Conservation (phyloP, 1,140 invertebrate genomes). For the Pararge aegeria region DNA sequence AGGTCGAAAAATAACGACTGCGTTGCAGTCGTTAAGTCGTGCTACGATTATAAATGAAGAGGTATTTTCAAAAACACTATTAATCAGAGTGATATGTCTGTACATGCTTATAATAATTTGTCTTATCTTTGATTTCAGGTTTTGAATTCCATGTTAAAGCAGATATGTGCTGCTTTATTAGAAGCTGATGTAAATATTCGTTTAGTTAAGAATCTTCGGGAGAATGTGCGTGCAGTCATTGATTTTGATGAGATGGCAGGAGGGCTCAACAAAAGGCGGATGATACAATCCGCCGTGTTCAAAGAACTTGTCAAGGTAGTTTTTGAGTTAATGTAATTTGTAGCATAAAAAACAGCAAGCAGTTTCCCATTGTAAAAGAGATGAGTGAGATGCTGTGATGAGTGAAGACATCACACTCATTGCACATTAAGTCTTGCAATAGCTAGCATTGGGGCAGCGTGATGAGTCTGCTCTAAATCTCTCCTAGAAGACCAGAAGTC, state of each 20-base stretch:
- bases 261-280: constrained; percentile 97
- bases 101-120: not conserved
- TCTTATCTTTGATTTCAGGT: constrained; percentile 83
- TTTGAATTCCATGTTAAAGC: constrained; percentile 99
- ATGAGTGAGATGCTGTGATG: too few relatives aligned
- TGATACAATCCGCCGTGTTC: constrained; percentile 99
- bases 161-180: constrained; percentile 97
- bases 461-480: too few relatives aligned
- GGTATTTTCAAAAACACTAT: constrained; percentile 76
- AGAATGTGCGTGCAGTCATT: constrained; percentile 99
- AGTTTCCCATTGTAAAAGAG: too few relatives aligned
- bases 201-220: constrained; percentile 96
- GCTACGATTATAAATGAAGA: constrained; percentile 99
- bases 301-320: constrained; percentile 97
- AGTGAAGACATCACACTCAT: too few relatives aligned
- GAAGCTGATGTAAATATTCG: constrained; percentile 99
- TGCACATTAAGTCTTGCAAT: too few relatives aligned
- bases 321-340: not conserved
- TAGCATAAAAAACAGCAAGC: too few relatives aligned
- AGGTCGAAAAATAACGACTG: constrained; percentile 99
- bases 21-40: constrained; percentile 97
- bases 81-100: too few relatives aligned
- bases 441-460: too few relatives aligned
- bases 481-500: too few relatives aligned
- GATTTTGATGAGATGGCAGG: constrained; percentile 99